Evolutionary conservation across 2,113 vertebrate genomes (phyloP).

Genomic region (Eidolon helvum): DNA sequence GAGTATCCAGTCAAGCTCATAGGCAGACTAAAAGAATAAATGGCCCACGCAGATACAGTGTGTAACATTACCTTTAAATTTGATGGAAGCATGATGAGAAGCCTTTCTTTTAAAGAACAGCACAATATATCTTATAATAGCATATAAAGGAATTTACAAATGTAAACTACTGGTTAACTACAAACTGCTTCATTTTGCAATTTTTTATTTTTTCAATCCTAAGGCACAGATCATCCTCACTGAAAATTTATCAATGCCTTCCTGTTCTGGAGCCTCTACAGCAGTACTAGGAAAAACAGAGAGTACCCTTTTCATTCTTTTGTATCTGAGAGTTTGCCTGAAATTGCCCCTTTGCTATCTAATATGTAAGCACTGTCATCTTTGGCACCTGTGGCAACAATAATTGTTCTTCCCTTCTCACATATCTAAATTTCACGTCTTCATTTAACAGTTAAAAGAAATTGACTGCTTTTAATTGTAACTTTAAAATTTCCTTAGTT

Average conservation of each 20-base stretch:
- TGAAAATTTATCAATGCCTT: not conserved
- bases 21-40: slow-evolving; percentile 2
- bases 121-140: not conserved
- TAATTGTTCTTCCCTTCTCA: not conserved
- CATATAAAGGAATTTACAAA: not conserved
- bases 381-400: not conserved
- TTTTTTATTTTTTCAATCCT: not conserved
- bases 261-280: not conserved
- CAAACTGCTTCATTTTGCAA: not conserved
- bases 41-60: not conserved
- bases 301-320: not conserved
- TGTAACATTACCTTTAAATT: not conserved
- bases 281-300: not conserved
- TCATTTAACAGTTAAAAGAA: not conserved
- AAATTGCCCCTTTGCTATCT: not conserved
- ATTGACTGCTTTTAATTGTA: not conserved
- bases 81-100: not conserved
- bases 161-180: not conserved
- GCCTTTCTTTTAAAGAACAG: not conserved
- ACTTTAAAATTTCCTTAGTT: not conserved
- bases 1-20: not conserved
- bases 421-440: not conserved
- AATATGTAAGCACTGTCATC: not conserved
- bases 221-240: not conserved
- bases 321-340: not conserved